Evolutionary conservation across 2,888 invertebrate genomes (phyloP).

Genomic region (Drosophila subquinaria): DNA sequence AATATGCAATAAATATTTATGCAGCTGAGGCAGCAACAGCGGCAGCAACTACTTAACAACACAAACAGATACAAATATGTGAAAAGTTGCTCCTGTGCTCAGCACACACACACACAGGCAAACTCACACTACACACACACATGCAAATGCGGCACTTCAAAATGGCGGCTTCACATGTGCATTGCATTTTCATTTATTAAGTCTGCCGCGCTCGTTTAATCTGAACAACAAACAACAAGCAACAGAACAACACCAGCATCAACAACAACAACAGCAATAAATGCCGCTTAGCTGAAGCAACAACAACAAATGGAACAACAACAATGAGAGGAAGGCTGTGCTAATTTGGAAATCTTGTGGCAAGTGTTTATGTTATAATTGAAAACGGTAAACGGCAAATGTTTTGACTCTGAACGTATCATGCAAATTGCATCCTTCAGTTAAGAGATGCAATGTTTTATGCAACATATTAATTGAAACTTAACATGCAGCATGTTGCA

Average conservation of each 20-base stretch:
- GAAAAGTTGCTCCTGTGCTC: conserved; percentile 64
- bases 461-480: conserved; percentile 49
- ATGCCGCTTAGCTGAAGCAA: conserved; percentile 18
- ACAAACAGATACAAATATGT: conserved; percentile 79
- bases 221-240: conserved; percentile 57
- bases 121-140: conserved; percentile 13
- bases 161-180: conserved; percentile 57
- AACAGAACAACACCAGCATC: conserved; percentile 8
- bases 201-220: conserved; percentile 63
- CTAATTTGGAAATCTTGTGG: conserved; percentile 32
- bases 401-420: conserved; percentile 45
- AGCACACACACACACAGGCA: conserved; percentile 7
- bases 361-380: conserved; percentile 68
- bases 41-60: conserved; percentile 74
- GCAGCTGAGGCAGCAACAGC: conserved; percentile 60
- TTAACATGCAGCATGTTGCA: conserved; percentile 16
- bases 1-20: conserved; percentile 79
- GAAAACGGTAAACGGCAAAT: conserved; percentile 56
- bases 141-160: conserved; percentile 46
- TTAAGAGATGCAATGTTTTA: conserved; percentile 24
- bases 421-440: conserved; percentile 52
- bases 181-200: conserved; percentile 73
- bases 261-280: conserved; percentile 28
- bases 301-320: conserved; percentile 21
- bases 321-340: conserved; percentile 19